These are phyloP conservation scores for Gobio occitaniae DNA, from an alignment of 2,797 vertebrate species.

Conservation along the genomic window DNA sequence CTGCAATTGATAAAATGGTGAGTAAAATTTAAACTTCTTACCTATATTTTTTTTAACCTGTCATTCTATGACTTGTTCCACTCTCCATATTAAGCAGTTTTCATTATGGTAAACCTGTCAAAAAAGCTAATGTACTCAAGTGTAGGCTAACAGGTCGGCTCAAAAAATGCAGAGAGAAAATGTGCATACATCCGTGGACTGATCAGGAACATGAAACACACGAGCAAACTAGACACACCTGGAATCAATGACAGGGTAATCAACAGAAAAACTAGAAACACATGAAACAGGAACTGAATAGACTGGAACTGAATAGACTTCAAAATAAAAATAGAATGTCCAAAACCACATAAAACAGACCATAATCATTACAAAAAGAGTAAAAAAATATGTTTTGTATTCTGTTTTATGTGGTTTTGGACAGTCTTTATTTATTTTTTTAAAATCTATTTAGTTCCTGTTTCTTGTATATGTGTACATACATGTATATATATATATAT, in stretches of 20 bases:
- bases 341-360: not conserved
- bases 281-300: not conserved
- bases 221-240: not conserved
- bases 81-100: constrained; percentile 5
- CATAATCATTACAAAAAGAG: not conserved
- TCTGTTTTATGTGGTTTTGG: no score
- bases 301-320: not conserved
- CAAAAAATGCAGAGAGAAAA: not conserved
- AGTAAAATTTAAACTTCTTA: constrained; percentile 43
- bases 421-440: no score
- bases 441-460: no score
- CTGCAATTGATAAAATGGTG: constrained; percentile 43
- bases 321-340: not conserved
- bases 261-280: not conserved
- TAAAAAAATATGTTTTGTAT: not conserved
- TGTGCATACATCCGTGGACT: not conserved
- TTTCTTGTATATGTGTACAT: no score
- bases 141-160: no score
- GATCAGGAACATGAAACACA: not conserved
- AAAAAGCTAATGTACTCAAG: not conserved
- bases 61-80: constrained; percentile 21
- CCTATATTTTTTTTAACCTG: constrained; percentile 26
- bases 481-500: no score
- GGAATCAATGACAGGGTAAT: not conserved
- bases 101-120: not conserved